Percentiles rank a stretch among this genome's conserved stretches.
phyloP scores from a whole-genome alignment of 2,797 vertebrate genomes.

The Phoeniculus purpureus region DNA sequence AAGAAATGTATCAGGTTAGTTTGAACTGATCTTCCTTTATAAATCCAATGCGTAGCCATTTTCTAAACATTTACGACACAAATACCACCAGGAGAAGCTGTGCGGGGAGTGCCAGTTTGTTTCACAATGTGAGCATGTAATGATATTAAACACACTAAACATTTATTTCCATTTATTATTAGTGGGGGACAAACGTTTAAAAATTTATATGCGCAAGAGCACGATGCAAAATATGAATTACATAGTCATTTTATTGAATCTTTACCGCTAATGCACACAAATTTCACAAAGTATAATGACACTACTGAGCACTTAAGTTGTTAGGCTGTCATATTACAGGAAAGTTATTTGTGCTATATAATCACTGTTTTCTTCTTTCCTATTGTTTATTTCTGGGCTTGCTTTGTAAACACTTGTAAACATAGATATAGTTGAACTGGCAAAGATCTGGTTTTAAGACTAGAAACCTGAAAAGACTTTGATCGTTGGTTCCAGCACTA shows the following conservation, averaged over 20 bases:
- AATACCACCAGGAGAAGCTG: background rate
- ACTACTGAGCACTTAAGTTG: slow-evolving; percentile 79
- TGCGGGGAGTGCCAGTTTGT: background rate
- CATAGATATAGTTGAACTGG: slow-evolving; percentile 42
- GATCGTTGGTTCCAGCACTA: slow-evolving; percentile 3
- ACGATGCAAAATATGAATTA: slow-evolving; percentile 76
- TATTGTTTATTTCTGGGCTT: slow-evolving; percentile 74
- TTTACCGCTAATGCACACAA: slow-evolving; percentile 77
- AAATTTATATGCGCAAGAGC: slow-evolving; percentile 57
- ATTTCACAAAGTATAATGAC: slow-evolving; percentile 79
- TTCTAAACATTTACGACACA: background rate
- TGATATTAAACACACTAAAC: slow-evolving; percentile 32
- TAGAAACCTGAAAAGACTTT: slow-evolving; percentile 28
- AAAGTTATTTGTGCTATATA: slow-evolving; percentile 78
- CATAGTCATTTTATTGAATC: slow-evolving; percentile 75
- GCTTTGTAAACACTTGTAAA: slow-evolving; percentile 68
- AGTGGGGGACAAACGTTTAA: background rate
- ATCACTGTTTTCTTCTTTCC: slow-evolving; percentile 70
- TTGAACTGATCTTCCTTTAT: background rate
- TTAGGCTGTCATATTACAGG: slow-evolving; percentile 80
- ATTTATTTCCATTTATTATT: slow-evolving; percentile 62
- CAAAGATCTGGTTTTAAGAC: slow-evolving; percentile 58
- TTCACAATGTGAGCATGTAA: background rate
- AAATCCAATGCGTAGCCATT: background rate
- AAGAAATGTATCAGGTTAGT: background rate